Percentiles rank a stretch among this genome's conserved stretches.
Conservation (phyloP, 2,888 invertebrate species). For the Diarsia mendica region DNA sequence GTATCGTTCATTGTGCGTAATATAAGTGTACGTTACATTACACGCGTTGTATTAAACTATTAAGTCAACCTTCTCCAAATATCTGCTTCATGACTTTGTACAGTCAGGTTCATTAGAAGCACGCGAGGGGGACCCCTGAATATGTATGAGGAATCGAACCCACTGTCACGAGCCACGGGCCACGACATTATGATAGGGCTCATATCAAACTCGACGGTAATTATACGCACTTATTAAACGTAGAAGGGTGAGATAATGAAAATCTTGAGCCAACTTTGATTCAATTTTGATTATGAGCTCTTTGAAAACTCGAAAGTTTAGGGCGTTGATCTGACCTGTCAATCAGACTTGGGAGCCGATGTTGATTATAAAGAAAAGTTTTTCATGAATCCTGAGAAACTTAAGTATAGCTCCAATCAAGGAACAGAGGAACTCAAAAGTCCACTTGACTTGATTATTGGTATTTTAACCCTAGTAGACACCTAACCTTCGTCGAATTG, state of each 20-base stretch:
- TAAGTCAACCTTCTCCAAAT: background rate
- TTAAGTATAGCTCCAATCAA: background rate
- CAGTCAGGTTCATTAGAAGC: constrained; percentile 73
- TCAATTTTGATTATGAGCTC: constrained; percentile 46
- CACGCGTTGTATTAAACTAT: background rate
- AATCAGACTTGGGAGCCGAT: background rate
- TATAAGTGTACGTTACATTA: background rate
- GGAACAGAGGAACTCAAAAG: background rate
- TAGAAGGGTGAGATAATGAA: constrained; percentile 64
- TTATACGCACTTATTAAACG: constrained; percentile 67
- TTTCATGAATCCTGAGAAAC: background rate
- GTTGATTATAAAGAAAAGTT: background rate
- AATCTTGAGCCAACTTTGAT: constrained; percentile 63
- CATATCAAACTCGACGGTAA: constrained; percentile 70
- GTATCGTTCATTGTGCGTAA: background rate
- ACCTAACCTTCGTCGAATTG: too few relatives aligned
- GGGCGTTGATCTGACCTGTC: constrained; percentile 13
- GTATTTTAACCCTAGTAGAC: background rate
- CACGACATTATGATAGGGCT: constrained; percentile 74
- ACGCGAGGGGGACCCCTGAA: constrained; percentile 74
- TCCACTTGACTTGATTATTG: too few relatives aligned
- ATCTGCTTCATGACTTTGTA: background rate
- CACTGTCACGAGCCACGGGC: constrained; percentile 77
- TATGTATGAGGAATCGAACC: constrained; percentile 82
- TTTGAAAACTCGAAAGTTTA: constrained; percentile 13